These are phyloP conservation scores for Druon quercuslanigerum DNA, from an alignment of 1,140 invertebrate species.

Conservation along the genomic window DNA sequence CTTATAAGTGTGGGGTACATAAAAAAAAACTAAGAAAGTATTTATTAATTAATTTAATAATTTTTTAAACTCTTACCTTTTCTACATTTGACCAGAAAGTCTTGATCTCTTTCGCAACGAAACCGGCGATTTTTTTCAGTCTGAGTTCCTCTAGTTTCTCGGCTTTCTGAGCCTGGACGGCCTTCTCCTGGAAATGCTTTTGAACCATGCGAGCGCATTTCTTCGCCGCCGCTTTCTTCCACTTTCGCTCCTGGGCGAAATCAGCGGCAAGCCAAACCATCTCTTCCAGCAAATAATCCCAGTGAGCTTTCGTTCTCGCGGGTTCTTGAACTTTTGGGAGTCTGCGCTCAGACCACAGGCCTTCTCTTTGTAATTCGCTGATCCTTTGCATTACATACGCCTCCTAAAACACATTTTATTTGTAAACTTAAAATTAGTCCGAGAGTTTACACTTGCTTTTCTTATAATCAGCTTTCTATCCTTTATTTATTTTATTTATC, in stretches of 20 bases:
- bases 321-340: slow-evolving; percentile 96
- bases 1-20: slow-evolving; percentile 73
- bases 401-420: slow-evolving; percentile 76
- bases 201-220: slow-evolving; percentile 95
- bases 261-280: slow-evolving; percentile 99
- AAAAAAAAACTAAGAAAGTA: not conserved
- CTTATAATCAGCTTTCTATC: no score
- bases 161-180: slow-evolving; percentile 89
- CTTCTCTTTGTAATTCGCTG: slow-evolving; percentile 90
- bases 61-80: slow-evolving; percentile 79
- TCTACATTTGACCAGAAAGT: slow-evolving; percentile 98
- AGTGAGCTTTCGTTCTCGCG: slow-evolving; percentile 93
- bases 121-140: slow-evolving; percentile 89
- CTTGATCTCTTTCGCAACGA: slow-evolving; percentile 94
- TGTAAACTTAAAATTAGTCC: no score
- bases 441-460: no score
- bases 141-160: slow-evolving; percentile 94
- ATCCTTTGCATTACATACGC: slow-evolving; percentile 95
- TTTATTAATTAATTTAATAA: not conserved
- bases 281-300: slow-evolving; percentile 99
- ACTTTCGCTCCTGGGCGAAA: slow-evolving; percentile 97
- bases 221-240: slow-evolving; percentile 96
- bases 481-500: no score
- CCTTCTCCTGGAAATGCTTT: slow-evolving; percentile 97
- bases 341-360: slow-evolving; percentile 94